These are phyloP conservation scores for Tetramorium simillimum DNA, from an alignment of 1,140 invertebrate species.

Conservation along the genomic window DNA sequence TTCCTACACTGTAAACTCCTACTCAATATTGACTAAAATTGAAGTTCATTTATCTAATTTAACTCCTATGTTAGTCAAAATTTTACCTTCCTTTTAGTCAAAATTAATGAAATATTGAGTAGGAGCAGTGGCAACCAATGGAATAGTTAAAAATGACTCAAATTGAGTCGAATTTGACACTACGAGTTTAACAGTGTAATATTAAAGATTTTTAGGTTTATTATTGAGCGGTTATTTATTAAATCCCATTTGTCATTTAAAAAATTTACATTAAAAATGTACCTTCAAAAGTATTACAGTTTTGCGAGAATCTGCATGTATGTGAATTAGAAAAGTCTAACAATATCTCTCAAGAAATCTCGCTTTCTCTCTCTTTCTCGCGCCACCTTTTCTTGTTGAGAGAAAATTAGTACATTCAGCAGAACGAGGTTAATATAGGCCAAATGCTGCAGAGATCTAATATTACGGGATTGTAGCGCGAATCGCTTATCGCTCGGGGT, in stretches of 20 bases:
- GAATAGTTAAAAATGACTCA: too few relatives aligned
- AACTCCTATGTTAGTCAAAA: too few relatives aligned
- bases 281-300: not conserved
- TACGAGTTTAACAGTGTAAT: too few relatives aligned
- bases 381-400: not conserved
- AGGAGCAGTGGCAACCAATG: too few relatives aligned
- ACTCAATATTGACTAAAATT: too few relatives aligned
- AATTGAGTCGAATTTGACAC: too few relatives aligned
- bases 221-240: not conserved
- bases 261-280: not conserved
- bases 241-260: not conserved
- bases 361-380: not conserved
- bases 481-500: not conserved
- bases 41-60: too few relatives aligned
- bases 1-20: too few relatives aligned
- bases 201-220: not conserved
- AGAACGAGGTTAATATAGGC: constrained; percentile 2
- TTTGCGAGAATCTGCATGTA: not conserved
- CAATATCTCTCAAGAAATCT: not conserved
- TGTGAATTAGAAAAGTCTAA: not conserved
- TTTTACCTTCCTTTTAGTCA: too few relatives aligned
- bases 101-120: too few relatives aligned
- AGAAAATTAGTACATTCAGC: constrained; percentile 2
- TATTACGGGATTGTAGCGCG: not conserved
- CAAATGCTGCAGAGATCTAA: not conserved